Evolutionary conservation across 2,888 invertebrate genomes (phyloP), one percentile per base, ranked within the genome.

Genomic region (Hirtodrosophila duncani): DNA sequence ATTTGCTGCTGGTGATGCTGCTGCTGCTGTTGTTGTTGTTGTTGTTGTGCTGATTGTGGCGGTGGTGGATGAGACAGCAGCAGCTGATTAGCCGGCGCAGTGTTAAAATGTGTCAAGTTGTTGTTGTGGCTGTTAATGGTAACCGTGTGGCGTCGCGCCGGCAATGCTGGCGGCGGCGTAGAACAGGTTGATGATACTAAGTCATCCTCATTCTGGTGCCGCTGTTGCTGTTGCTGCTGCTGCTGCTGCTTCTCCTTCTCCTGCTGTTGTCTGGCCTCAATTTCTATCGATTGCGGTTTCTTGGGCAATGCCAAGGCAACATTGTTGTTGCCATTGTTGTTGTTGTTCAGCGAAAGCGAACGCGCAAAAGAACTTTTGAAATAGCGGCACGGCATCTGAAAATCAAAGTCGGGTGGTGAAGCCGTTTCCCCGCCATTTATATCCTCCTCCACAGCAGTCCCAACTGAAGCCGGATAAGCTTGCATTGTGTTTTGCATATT

Each of bases 321-420:
- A 48, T 27, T 49, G 39, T 38, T 49, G 34, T 36, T 52, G 48
- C 49, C 61, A 46, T 56, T 62, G 36, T 36, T 66, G 50, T 33
- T 63, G 50, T 53, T 81, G 58, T 77, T 87, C 43, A 85, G 85
- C 48, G 88, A 88, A 70, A 89, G 85, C 27, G 89, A 88, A 45
- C 88, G 87, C 31, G 89, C 89, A 81, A 88, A 89, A 52, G 88
- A 87, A 78, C 89, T 89, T 82, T 89, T 89, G 72, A 89, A 89
- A 65, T 86, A 88, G 56, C 88, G 87, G 23, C 86, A 87, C 38
- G 87, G 83, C 66, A 84, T 61, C 61, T 77, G 84, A 59, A 87
- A 86, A 78, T 86, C 86, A 62, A 86, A 86, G 46, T 87, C 86
- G 7, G 84, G 82, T 50, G 84, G 72, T 36, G 81, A n/a, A n/a